Conservation (phyloP, 2,797 vertebrate genomes). For the Pseudomugil tenellus region DNA sequence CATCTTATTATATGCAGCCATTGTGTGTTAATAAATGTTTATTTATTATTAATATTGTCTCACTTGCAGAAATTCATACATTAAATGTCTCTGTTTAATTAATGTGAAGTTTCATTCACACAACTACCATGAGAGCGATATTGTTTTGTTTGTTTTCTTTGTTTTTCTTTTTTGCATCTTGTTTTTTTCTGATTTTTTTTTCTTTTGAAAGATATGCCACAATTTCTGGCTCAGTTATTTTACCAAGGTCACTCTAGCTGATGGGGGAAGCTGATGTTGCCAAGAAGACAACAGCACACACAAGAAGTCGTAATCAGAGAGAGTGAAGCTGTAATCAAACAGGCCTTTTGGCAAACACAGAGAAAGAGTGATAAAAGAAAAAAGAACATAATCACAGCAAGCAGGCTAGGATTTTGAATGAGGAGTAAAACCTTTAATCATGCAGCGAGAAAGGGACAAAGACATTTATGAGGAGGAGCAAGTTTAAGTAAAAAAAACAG, state of each 20-base stretch:
- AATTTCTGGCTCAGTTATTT: slow-evolving; percentile 30
- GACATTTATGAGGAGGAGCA: too few species aligned
- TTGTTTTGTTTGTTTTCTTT: neutral
- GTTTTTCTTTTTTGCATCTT: too few species aligned
- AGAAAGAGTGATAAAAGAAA: slow-evolving; percentile 39
- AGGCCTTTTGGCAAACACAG: slow-evolving; percentile 41
- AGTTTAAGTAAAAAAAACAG: slow-evolving; percentile 19
- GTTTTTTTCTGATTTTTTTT: slow-evolving; percentile 15
- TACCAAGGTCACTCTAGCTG: slow-evolving; percentile 66
- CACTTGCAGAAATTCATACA: neutral
- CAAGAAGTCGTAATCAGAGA: slow-evolving; percentile 58
- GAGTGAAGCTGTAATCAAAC: slow-evolving; percentile 64
- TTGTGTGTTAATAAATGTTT: neutral
- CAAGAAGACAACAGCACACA: slow-evolving; percentile 52
- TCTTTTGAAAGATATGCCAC: slow-evolving; percentile 5
- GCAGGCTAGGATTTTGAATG: slow-evolving; percentile 37
- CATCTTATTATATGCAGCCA: neutral
- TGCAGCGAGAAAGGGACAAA: slow-evolving; percentile 33
- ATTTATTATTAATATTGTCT: slow-evolving; percentile 8
- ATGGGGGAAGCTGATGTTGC: slow-evolving; percentile 20
- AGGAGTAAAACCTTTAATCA: slow-evolving; percentile 48
- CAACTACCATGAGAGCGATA: neutral
- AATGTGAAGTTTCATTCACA: neutral
- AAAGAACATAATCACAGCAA: slow-evolving; percentile 23
- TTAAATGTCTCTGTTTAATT: neutral